Evolutionary conservation across 2,797 vertebrate species (phyloP).

Genomic region (Podarcis siculus): DNA sequence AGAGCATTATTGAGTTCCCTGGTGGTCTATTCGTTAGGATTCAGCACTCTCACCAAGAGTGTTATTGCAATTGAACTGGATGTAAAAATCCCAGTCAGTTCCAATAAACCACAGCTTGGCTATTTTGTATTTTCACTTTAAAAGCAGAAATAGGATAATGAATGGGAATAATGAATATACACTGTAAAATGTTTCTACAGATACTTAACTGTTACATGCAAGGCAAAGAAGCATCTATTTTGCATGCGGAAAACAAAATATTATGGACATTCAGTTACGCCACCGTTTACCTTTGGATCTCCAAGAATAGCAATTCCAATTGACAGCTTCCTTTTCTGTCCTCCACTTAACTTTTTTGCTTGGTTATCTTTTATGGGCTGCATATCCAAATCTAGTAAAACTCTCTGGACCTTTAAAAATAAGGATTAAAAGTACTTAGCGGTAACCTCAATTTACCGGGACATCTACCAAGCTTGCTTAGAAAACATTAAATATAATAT

Average conservation of each 20-base stretch:
- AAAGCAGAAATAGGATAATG: neutral
- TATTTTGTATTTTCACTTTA: neutral
- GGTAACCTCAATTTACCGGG: neutral
- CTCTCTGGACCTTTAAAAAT: conserved; percentile 84
- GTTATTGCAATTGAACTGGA: neutral
- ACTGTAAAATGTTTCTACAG: neutral
- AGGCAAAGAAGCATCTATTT: neutral
- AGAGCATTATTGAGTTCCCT: no score
- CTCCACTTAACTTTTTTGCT: conserved; percentile 92
- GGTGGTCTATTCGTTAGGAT: no score
- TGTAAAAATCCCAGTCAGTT: neutral
- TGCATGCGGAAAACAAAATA: neutral
- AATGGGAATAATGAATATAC: neutral
- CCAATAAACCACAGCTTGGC: neutral
- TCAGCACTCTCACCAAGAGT: neutral
- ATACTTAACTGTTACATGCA: neutral
- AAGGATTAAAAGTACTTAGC: conserved; percentile 4
- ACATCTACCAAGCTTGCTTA: no score
- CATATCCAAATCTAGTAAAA: conserved; percentile 92
- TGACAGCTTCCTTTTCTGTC: conserved; percentile 93
- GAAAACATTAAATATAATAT: neutral
- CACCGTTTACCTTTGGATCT: conserved; percentile 84
- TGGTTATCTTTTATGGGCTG: conserved; percentile 94
- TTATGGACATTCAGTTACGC: neutral
- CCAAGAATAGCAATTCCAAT: conserved; percentile 93